Conservation (phyloP, 53 echinoderm and acorn worm species). For the Echinarachnius parma region DNA sequence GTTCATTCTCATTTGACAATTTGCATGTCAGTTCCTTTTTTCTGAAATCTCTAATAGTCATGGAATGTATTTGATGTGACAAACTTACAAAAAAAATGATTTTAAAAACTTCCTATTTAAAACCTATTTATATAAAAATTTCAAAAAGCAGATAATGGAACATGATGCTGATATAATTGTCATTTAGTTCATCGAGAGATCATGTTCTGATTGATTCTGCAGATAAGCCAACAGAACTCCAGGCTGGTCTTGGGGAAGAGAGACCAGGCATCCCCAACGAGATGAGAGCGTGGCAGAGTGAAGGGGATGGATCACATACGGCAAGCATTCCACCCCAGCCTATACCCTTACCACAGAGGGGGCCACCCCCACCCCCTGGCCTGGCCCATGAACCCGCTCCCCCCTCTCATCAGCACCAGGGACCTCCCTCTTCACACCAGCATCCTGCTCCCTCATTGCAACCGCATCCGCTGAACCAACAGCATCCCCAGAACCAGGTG, state of each 20-base stretch:
- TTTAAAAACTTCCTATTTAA: too few species aligned
- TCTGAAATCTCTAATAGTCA: too few species aligned
- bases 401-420: conserved; percentile 4
- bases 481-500: neutral
- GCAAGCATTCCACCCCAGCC: conserved; percentile 48
- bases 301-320: neutral
- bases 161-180: too few species aligned
- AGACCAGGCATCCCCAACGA: neutral
- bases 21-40: too few species aligned
- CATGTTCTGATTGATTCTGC: too few species aligned
- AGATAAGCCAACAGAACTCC: too few species aligned
- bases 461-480: neutral
- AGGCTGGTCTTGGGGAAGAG: conserved; percentile 7
- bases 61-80: too few species aligned
- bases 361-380: conserved; percentile 47
- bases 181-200: too few species aligned
- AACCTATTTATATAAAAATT: too few species aligned
- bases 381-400: conserved; percentile 5
- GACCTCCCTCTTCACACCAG: neutral
- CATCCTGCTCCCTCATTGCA: neutral
- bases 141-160: too few species aligned
- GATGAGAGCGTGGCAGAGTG: conserved; percentile 4
- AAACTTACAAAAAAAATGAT: too few species aligned
- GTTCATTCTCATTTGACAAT: too few species aligned
- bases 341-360: conserved; percentile 3